These are phyloP conservation scores for Anser cygnoides DNA, from an alignment of 2,113 vertebrate genomes.

Conservation along the genomic window DNA sequence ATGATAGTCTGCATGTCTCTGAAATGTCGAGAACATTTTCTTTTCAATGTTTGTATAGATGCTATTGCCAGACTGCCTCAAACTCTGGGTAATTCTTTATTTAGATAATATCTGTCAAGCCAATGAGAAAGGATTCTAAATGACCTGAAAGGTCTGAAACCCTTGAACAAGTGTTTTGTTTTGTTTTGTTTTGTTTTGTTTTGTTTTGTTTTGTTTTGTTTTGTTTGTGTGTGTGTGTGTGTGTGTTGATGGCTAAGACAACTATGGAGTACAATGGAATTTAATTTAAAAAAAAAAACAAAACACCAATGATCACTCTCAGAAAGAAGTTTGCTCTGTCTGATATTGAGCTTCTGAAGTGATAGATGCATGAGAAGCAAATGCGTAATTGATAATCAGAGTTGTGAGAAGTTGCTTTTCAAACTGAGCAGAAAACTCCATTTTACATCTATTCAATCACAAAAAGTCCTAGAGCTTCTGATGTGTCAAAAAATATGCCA, in stretches of 20 bases:
- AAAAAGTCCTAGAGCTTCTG: not conserved
- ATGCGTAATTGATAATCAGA: not conserved
- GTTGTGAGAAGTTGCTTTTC: not conserved
- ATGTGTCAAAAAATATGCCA: constrained; percentile 1
- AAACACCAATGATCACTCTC: not conserved
- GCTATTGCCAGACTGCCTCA: not conserved
- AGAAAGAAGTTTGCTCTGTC: not conserved
- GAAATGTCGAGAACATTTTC: constrained; percentile 15
- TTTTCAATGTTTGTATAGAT: not conserved
- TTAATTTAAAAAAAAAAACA: not conserved
- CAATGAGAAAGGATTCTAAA: not conserved
- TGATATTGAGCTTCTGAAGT: not conserved
- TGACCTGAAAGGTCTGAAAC: not conserved
- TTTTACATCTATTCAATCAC: constrained; percentile 11
- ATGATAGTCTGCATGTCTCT: not conserved
- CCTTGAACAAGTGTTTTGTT: not conserved
- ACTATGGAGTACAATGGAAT: not conserved
- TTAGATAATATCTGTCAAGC: not conserved
- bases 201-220: too few relatives aligned
- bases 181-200: too few relatives aligned
- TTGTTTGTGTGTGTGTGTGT: not conserved
- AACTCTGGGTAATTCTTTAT: not conserved
- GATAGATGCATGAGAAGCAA: not conserved
- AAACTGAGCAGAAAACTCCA: not conserved
- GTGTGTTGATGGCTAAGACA: not conserved